These are phyloP conservation scores for Tachina lurida DNA, from an alignment of 2,888 invertebrate genomes.

Conservation along the genomic window DNA sequence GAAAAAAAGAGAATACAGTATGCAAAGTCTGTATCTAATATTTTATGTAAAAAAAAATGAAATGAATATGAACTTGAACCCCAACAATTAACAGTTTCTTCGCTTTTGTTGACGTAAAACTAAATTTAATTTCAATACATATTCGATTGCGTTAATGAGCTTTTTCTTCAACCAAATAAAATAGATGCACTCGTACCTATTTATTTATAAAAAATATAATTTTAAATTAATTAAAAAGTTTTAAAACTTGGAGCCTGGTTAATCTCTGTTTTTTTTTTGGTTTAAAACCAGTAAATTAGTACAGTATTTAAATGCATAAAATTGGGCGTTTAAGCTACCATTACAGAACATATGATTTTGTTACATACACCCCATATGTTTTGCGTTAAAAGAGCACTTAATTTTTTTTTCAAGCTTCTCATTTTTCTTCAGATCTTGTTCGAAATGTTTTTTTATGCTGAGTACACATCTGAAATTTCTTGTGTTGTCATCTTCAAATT, in stretches of 20 bases:
- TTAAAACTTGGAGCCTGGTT: neutral
- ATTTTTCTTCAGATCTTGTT: no score
- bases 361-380: no score
- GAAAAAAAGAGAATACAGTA: neutral
- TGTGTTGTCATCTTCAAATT: no score
- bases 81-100: constrained; percentile 53
- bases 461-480: no score
- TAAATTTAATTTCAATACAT: neutral
- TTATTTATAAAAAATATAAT: neutral
- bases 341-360: no score
- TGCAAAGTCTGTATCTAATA: neutral
- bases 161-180: neutral
- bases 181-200: neutral
- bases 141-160: neutral
- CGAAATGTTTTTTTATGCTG: no score
- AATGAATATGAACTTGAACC: constrained; percentile 60
- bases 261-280: no score
- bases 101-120: neutral
- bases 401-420: no score
- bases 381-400: no score
- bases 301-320: no score
- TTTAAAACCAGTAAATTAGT: no score
- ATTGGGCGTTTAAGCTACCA: no score
- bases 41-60: neutral
- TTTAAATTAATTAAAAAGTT: neutral